A percentile compares a stretch with the other conserved stretches of the same genome.
Evolutionary conservation across 2,797 vertebrate genomes (phyloP).

Genomic region (Capromys pilorides): DNA sequence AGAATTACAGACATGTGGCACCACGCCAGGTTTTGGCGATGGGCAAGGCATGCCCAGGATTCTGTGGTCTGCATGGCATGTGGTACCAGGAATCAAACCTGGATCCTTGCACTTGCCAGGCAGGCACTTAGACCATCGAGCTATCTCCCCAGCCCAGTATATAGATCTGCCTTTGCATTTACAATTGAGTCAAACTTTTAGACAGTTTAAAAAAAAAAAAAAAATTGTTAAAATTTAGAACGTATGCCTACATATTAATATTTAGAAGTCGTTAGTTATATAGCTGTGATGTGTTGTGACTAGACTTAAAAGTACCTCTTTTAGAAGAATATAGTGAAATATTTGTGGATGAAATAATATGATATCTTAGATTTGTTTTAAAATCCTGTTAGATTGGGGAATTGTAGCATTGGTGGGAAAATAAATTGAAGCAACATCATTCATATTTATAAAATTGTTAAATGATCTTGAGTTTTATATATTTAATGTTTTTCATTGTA

Average conservation of each 20-base stretch:
- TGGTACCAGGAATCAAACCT: no score
- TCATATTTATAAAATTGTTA: constrained; percentile 24
- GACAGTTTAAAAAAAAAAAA: not conserved
- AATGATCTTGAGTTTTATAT: constrained; percentile 18
- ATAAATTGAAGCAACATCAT: not conserved
- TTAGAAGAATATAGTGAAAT: constrained; percentile 41
- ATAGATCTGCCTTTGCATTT: constrained; percentile 22
- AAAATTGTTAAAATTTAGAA: constrained; percentile 52
- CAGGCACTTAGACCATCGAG: no score
- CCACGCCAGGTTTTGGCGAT: no score
- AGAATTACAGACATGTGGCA: no score
- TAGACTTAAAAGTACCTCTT: not conserved
- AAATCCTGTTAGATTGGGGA: not conserved
- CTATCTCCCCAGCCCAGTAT: not conserved
- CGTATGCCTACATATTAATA: constrained; percentile 9
- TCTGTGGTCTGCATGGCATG: no score
- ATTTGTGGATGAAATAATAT: constrained; percentile 41
- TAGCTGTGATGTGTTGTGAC: not conserved
- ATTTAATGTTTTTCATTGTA: constrained; percentile 33
- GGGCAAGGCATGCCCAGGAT: no score
- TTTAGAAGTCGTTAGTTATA: constrained; percentile 42
- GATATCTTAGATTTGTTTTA: constrained; percentile 31
- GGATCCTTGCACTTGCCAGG: no score
- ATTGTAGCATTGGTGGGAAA: not conserved
- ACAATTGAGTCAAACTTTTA: constrained; percentile 12